These are phyloP conservation scores for Cebuella pygmaea DNA, from an alignment of 2,797 vertebrate species.

Conservation along the genomic window DNA sequence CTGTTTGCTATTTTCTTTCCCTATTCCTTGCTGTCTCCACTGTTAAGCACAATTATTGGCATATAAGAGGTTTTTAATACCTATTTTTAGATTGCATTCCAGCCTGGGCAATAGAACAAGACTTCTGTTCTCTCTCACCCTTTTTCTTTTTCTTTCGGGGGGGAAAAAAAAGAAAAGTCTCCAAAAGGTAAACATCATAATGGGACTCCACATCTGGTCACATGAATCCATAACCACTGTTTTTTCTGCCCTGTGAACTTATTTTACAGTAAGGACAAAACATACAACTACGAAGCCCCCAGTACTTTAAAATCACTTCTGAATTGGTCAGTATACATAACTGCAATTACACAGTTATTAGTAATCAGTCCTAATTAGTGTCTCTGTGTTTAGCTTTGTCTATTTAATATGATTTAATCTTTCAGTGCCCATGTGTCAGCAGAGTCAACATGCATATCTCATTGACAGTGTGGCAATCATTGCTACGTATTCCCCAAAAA, in stretches of 20 bases:
- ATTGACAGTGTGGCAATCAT: neutral
- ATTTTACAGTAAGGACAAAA: neutral
- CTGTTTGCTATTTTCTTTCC: too few relatives aligned
- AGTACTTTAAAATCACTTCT: neutral
- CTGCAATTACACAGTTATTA: neutral
- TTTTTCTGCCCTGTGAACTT: neutral
- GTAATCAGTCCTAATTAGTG: neutral
- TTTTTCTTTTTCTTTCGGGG: too few relatives aligned
- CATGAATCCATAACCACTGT: neutral
- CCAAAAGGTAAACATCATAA: neutral
- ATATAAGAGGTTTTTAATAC: too few relatives aligned
- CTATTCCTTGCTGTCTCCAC: too few relatives aligned
- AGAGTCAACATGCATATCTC: neutral
- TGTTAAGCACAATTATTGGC: too few relatives aligned
- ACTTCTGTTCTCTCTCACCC: too few relatives aligned
- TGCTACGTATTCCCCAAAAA: neutral
- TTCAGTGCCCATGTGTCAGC: neutral
- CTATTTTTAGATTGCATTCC: too few relatives aligned
- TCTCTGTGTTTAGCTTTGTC: constrained; percentile 19
- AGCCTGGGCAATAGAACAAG: too few relatives aligned
- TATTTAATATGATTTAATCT: neutral
- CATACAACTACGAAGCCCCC: neutral
- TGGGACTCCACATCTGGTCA: neutral
- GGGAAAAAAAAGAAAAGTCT: neutral
- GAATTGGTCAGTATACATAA: neutral